A percentile compares a stretch with the other conserved stretches of the same genome.
These are phyloP conservation scores for Muscicapa striata DNA, from an alignment of 2,797 vertebrate species.

Conservation along the genomic window DNA sequence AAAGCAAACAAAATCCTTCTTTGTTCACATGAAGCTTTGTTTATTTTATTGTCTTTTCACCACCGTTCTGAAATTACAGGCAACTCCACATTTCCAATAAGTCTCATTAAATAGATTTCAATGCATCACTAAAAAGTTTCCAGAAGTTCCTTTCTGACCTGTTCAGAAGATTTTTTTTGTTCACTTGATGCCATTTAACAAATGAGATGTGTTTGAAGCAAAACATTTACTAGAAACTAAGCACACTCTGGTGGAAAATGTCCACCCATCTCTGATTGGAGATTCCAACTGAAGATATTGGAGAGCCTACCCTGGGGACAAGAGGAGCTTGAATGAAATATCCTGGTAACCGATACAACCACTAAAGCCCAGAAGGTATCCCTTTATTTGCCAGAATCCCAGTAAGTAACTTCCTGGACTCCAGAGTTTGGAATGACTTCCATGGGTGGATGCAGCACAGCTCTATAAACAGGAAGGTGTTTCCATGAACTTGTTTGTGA, in stretches of 20 bases:
- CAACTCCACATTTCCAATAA: neutral
- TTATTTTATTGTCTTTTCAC: neutral
- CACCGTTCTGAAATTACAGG: neutral
- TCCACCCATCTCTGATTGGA: neutral
- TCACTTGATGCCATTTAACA: neutral
- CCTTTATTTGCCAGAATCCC: neutral
- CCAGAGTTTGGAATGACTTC: neutral
- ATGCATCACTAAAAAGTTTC: neutral
- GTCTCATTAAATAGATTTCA: neutral
- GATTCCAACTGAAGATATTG: neutral
- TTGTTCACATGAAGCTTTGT: neutral
- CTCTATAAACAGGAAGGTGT: neutral
- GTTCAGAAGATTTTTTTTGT: neutral
- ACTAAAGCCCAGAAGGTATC: neutral
- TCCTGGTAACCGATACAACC: neutral
- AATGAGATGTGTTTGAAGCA: neutral
- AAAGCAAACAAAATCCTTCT: neutral
- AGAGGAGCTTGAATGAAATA: neutral
- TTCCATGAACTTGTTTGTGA: neutral
- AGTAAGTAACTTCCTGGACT: conserved; percentile 29
- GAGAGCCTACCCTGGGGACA: neutral
- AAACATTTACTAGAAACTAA: neutral
- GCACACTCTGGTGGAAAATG: neutral
- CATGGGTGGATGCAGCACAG: neutral
- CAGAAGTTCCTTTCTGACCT: neutral